phyloP scores from a whole-genome alignment of 2,797 vertebrate genomes.

The Acridotheres tristis region DNA sequence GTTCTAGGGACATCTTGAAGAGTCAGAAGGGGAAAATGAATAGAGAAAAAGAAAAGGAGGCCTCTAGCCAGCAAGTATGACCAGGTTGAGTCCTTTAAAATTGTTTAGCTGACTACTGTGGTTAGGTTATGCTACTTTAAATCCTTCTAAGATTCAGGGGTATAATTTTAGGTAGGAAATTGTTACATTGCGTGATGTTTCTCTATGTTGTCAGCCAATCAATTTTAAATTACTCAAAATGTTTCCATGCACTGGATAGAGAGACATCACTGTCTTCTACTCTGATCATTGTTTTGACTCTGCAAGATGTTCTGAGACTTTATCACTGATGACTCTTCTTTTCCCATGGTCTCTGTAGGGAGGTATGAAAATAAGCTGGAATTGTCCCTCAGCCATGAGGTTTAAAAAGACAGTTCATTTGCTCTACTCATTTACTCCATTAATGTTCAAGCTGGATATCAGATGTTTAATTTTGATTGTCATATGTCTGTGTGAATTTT shows the following conservation, averaged over 20 bases:
- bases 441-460: background rate
- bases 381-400: background rate
- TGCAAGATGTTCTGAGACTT: background rate
- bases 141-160: background rate
- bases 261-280: background rate
- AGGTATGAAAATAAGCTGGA: background rate
- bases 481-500: background rate
- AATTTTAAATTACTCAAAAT: background rate
- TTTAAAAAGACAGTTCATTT: background rate
- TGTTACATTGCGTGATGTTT: background rate
- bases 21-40: background rate
- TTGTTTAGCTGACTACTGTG: background rate
- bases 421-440: background rate
- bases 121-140: background rate
- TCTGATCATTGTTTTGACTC: background rate
- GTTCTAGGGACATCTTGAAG: background rate
- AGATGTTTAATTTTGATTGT: background rate
- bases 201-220: accelerated
- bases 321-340: background rate
- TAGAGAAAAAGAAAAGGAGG: background rate
- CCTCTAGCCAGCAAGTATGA: background rate
- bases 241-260: background rate
- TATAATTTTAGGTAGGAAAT: background rate
- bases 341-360: background rate
- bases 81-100: background rate